Evolutionary conservation across 2,113 vertebrate genomes (phyloP).

Genomic region (Leucopsar rothschildi): DNA sequence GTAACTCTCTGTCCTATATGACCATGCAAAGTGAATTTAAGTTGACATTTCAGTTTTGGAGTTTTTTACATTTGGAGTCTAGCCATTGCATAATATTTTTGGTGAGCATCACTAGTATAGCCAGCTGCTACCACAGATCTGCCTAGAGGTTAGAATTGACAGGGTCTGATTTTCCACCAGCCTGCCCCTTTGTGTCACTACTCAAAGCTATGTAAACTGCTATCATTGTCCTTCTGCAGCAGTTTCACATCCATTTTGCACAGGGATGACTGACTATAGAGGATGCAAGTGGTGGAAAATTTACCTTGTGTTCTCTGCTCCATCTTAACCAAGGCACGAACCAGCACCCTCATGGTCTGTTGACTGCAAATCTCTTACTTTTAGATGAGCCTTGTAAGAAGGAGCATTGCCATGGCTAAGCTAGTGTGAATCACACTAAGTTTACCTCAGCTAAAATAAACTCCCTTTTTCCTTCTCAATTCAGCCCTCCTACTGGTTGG

Average conservation of each 20-base stretch:
- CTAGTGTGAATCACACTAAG: slow-evolving; percentile 25
- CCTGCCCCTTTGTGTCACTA: background rate
- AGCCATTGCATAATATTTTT: background rate
- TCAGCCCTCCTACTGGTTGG: background rate
- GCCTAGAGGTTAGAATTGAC: background rate
- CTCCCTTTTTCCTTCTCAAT: background rate
- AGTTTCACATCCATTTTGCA: background rate
- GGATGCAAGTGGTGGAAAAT: slow-evolving; percentile 49
- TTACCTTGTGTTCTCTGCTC: slow-evolving; percentile 36
- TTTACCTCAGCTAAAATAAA: slow-evolving; percentile 15
- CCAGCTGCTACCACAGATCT: background rate
- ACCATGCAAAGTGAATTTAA: background rate
- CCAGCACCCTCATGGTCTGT: slow-evolving; percentile 29
- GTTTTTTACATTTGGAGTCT: background rate
- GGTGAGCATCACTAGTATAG: background rate
- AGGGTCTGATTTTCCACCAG: background rate
- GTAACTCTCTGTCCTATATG: background rate
- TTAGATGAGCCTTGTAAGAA: slow-evolving; percentile 26
- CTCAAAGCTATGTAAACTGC: background rate
- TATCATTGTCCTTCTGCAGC: slow-evolving; percentile 12
- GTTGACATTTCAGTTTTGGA: background rate
- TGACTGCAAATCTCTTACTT: slow-evolving; percentile 39
- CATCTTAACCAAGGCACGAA: background rate
- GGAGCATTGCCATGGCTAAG: slow-evolving; percentile 22
- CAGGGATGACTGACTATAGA: slow-evolving; percentile 23